These are phyloP conservation scores for Darevskia mixta DNA, from an alignment of 2,797 vertebrate species.

Conservation along the genomic window DNA sequence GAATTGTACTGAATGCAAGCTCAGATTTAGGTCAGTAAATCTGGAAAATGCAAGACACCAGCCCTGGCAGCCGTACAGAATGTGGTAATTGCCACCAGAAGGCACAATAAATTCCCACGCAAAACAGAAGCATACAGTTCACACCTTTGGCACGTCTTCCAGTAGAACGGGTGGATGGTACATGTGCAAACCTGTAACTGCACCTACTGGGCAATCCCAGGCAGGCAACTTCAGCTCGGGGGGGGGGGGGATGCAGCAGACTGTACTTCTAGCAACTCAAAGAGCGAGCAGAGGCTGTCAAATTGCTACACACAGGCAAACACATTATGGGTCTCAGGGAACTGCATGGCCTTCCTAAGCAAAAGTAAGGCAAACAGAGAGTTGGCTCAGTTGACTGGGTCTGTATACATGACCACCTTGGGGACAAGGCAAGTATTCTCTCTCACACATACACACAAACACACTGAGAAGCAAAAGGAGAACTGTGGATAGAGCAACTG, in stretches of 20 bases:
- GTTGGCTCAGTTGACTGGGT: not conserved
- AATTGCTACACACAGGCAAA: too few relatives aligned
- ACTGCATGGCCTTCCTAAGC: not conserved
- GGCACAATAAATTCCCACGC: slow-evolving; percentile 16
- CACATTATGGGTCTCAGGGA: not conserved
- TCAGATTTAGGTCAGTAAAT: slow-evolving; percentile 27
- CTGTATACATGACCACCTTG: too few relatives aligned
- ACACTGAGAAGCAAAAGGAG: too few relatives aligned
- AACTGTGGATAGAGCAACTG: too few relatives aligned
- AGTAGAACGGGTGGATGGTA: not conserved
- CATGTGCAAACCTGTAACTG: not conserved
- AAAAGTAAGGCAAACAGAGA: not conserved
- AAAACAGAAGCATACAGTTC: slow-evolving; percentile 19
- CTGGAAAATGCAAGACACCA: slow-evolving; percentile 45
- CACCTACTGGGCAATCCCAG: slow-evolving; percentile 3
- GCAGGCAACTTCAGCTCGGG: not conserved
- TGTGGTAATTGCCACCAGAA: slow-evolving; percentile 1
- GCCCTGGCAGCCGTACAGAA: slow-evolving; percentile 32
- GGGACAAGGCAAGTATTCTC: too few relatives aligned
- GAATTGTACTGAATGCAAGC: slow-evolving; percentile 33
- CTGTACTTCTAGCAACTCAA: slow-evolving; percentile 6
- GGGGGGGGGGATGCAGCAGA: slow-evolving; percentile 6
- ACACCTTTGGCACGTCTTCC: slow-evolving; percentile 12
- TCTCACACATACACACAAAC: too few relatives aligned
- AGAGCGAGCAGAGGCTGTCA: not conserved